These are phyloP conservation scores for Parthenolecanium corni DNA, from an alignment of 2,888 invertebrate genomes.

Conservation along the genomic window DNA sequence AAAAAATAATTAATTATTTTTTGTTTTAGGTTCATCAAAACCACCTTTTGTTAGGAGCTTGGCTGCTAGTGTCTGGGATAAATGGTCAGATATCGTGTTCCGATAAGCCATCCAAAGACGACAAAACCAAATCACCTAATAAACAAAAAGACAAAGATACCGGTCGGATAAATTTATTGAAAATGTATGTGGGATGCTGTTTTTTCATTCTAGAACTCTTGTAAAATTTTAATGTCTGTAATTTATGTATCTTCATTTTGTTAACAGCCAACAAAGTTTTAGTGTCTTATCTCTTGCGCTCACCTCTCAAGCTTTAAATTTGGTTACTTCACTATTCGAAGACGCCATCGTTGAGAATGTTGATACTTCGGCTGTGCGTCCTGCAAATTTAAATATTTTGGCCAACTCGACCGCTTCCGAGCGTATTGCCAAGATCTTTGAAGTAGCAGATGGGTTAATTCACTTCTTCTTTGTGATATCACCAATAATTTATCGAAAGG, in stretches of 20 bases:
- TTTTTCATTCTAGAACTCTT: conserved; percentile 25
- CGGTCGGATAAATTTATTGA: conserved; percentile 54
- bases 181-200: conserved; percentile 45
- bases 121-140: conserved; percentile 43
- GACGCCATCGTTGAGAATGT: conserved; percentile 50
- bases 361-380: conserved; percentile 40
- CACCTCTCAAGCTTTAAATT: conserved; percentile 68
- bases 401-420: conserved; percentile 56
- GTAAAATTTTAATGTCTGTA: conserved; percentile 5
- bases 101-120: conserved; percentile 40
- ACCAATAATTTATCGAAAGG: conserved; percentile 79
- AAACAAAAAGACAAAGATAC: conserved; percentile 45
- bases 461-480: conserved; percentile 78
- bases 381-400: conserved; percentile 52
- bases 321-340: conserved; percentile 59
- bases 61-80: conserved; percentile 75
- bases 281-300: conserved; percentile 82
- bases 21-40: conserved; percentile 67
- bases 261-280: conserved; percentile 65
- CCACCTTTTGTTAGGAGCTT: conserved; percentile 74
- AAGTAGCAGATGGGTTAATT: conserved; percentile 56
- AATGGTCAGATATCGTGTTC: conserved; percentile 65
- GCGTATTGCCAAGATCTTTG: conserved; percentile 56
- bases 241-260: conserved; percentile 26
- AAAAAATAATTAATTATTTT: conserved; percentile 27